Evolutionary conservation across 2,797 vertebrate genomes (phyloP).

Genomic region (Carapus acus): DNA sequence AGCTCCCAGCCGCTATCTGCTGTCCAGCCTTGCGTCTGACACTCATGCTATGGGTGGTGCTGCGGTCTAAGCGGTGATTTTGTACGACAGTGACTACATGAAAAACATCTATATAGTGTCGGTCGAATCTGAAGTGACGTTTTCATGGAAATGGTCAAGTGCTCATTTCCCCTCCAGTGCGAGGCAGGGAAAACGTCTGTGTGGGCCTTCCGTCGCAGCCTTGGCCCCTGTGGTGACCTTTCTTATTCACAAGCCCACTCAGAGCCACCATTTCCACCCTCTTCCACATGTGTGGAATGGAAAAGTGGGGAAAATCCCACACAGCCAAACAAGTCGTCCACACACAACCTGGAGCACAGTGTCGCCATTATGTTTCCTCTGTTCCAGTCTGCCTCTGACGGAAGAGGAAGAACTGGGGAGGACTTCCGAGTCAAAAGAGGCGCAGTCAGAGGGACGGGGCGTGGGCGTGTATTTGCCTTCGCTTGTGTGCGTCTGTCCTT

Average conservation of each 20-base stretch:
- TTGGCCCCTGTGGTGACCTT: slow-evolving; percentile 57
- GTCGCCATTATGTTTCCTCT: slow-evolving; percentile 62
- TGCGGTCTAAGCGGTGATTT: slow-evolving; percentile 53
- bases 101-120: slow-evolving; percentile 36
- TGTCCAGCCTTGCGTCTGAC: slow-evolving; percentile 25
- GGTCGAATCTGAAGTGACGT: slow-evolving; percentile 13
- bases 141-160: slow-evolving; percentile 27
- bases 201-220: slow-evolving; percentile 53
- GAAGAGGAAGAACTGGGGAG: slow-evolving; percentile 51
- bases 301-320: slow-evolving; percentile 30
- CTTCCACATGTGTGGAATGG: slow-evolving; percentile 66
- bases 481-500: not conserved
- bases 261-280: slow-evolving; percentile 55
- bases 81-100: slow-evolving; percentile 47
- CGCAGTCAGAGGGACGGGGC: slow-evolving; percentile 26
- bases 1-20: slow-evolving; percentile 14
- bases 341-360: slow-evolving; percentile 58
- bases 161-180: slow-evolving; percentile 37
- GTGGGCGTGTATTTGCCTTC: not conserved
- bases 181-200: slow-evolving; percentile 48
- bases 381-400: slow-evolving; percentile 42
- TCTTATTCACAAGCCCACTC: slow-evolving; percentile 62
- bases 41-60: slow-evolving; percentile 32
- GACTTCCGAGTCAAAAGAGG: slow-evolving; percentile 53
- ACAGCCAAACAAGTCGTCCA: slow-evolving; percentile 59